Evolutionary conservation across 2,888 invertebrate species (phyloP).

Genomic region (Cancer borealis): DNA sequence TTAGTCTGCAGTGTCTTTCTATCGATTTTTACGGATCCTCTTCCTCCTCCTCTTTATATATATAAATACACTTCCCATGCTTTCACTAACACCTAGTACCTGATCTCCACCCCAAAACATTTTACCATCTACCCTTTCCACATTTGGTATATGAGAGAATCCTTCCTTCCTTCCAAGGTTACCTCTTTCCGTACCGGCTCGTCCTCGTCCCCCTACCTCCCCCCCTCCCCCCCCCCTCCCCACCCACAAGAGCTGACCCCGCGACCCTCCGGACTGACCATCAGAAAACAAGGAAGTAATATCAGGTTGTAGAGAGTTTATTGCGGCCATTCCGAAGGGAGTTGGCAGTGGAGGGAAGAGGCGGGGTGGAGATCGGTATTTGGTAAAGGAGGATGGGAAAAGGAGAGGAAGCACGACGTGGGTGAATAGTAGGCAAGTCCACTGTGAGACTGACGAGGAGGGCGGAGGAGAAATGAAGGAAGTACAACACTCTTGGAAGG

Average conservation of each 20-base stretch:
- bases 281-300: slow-evolving; percentile 27
- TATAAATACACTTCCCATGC: neutral
- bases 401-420: slow-evolving; percentile 7
- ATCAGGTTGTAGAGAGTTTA: slow-evolving; percentile 32
- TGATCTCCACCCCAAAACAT: neutral
- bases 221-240: neutral
- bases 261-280: slow-evolving; percentile 18
- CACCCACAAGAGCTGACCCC: neutral
- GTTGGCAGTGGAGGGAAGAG: slow-evolving; percentile 14
- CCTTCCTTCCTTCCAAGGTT: neutral
- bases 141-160: neutral
- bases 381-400: slow-evolving; percentile 2
- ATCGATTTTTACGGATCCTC: neutral
- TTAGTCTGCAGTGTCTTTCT: neutral
- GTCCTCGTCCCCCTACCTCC: neutral
- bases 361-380: slow-evolving; percentile 15
- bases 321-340: slow-evolving; percentile 27
- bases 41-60: neutral
- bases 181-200: neutral
- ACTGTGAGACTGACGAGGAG: neutral
- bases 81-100: neutral
- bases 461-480: neutral
- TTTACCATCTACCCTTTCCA: neutral
- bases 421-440: neutral
- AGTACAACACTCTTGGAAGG: neutral